These are phyloP conservation scores for Micromussa lordhowensis DNA, from an alignment of 92 coral and sea anemone genomes.

Conservation along the genomic window DNA sequence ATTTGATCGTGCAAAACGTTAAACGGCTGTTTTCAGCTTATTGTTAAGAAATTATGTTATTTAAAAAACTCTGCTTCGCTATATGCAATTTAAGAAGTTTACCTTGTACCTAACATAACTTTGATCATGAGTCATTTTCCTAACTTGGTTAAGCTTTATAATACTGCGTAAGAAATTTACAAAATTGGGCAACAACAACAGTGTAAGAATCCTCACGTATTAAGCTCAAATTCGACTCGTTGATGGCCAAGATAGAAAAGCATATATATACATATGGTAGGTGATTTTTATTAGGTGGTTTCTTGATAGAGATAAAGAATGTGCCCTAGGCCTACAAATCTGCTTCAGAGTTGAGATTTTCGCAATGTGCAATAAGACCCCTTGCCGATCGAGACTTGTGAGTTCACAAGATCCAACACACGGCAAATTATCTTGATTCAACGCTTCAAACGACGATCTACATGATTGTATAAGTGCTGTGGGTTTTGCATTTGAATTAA, in stretches of 20 bases:
- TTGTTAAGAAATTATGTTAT: slow-evolving; percentile 4
- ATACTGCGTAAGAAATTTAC: background rate
- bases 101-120: background rate
- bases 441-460: background rate
- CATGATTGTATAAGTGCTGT: background rate
- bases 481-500: background rate
- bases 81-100: background rate
- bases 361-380: background rate
- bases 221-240: background rate
- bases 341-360: background rate
- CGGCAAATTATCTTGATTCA: background rate
- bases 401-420: background rate
- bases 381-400: background rate
- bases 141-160: background rate
- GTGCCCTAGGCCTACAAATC: background rate
- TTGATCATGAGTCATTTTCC: background rate
- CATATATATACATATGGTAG: background rate
- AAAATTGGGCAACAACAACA: background rate
- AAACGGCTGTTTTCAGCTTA: background rate
- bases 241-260: background rate
- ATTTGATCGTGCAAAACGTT: slow-evolving; percentile 2
- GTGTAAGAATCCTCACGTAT: background rate
- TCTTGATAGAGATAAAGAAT: background rate
- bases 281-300: background rate
- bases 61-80: background rate